Conservation (phyloP, 2,797 vertebrate genomes). For the Tiaroga cobitis region DNA sequence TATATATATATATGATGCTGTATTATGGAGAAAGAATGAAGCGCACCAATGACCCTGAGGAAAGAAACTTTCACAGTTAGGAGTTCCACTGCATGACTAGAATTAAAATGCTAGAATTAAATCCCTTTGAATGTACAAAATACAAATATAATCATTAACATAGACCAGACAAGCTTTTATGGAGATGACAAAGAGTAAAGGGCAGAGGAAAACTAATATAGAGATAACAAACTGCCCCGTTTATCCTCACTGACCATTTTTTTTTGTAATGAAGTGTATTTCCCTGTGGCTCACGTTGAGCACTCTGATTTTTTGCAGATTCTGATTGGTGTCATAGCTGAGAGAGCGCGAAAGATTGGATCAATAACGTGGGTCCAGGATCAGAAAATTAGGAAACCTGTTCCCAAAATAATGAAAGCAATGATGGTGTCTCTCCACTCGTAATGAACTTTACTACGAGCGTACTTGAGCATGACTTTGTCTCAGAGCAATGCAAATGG, state of each 20-base stretch:
- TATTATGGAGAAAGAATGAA: slow-evolving; percentile 66
- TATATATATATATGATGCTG: slow-evolving; percentile 75
- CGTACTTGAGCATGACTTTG: slow-evolving; percentile 97
- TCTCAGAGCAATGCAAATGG: slow-evolving; percentile 98
- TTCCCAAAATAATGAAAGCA: slow-evolving; percentile 76
- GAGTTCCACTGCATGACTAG: neutral
- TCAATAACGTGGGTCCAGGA: slow-evolving; percentile 78
- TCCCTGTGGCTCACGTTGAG: slow-evolving; percentile 10
- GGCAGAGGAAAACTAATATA: slow-evolving; percentile 18
- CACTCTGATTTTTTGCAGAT: slow-evolving; percentile 52
- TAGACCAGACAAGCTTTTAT: neutral
- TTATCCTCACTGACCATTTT: slow-evolving; percentile 33
- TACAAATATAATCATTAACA: neutral
- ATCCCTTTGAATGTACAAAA: slow-evolving; percentile 46
- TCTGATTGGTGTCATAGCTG: slow-evolving; percentile 67
- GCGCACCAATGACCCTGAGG: slow-evolving; percentile 41
- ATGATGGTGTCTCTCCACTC: slow-evolving; percentile 73
- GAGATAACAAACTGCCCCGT: slow-evolving; percentile 20
- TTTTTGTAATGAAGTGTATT: slow-evolving; percentile 41
- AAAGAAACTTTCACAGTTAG: slow-evolving; percentile 15
- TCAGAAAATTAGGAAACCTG: slow-evolving; percentile 72
- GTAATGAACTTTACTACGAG: slow-evolving; percentile 97
- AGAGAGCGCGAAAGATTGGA: slow-evolving; percentile 65
- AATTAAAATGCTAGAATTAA: neutral
- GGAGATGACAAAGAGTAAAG: slow-evolving; percentile 21